phyloP scores from a whole-genome alignment of 2,888 invertebrate genomes.

The Parnassius mnemosyne region DNA sequence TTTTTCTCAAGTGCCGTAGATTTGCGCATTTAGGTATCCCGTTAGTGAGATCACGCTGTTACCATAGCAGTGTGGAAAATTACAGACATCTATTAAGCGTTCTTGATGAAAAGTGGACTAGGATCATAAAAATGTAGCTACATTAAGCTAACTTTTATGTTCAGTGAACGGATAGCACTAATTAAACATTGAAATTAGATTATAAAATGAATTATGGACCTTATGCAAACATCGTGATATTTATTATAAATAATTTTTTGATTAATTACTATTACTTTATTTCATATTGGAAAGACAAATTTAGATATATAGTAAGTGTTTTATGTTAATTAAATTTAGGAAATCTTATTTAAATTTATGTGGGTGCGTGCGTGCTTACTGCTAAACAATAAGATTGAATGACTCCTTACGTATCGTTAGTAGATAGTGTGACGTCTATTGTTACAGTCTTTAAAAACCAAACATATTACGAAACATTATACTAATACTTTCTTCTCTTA shows the following conservation, averaged over 20 bases:
- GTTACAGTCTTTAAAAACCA: too few relatives aligned
- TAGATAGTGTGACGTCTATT: too few relatives aligned
- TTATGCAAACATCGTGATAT: neutral
- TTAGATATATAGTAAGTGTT: too few relatives aligned
- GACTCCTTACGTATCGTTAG: too few relatives aligned
- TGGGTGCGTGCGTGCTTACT: too few relatives aligned
- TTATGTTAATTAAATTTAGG: too few relatives aligned
- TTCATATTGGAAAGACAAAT: too few relatives aligned
- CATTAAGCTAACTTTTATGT: neutral
- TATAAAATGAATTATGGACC: neutral
- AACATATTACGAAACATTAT: too few relatives aligned
- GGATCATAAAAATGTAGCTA: constrained; percentile 1
- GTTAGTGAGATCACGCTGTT: constrained; percentile 18
- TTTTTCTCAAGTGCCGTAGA: constrained; percentile 28
- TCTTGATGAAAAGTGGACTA: constrained; percentile 3
- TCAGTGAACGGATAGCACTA: constrained; percentile 2
- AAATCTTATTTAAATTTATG: too few relatives aligned
- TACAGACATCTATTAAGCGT: constrained; percentile 7
- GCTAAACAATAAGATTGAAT: too few relatives aligned
- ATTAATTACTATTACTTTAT: too few relatives aligned
- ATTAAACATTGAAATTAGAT: neutral
- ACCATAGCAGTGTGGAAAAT: constrained; percentile 3
- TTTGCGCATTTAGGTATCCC: constrained; percentile 23
- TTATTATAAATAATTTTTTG: neutral
- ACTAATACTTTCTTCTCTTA: too few relatives aligned